Conservation (phyloP, 2,113 vertebrate species). For the Pelmatolapia mariae region DNA sequence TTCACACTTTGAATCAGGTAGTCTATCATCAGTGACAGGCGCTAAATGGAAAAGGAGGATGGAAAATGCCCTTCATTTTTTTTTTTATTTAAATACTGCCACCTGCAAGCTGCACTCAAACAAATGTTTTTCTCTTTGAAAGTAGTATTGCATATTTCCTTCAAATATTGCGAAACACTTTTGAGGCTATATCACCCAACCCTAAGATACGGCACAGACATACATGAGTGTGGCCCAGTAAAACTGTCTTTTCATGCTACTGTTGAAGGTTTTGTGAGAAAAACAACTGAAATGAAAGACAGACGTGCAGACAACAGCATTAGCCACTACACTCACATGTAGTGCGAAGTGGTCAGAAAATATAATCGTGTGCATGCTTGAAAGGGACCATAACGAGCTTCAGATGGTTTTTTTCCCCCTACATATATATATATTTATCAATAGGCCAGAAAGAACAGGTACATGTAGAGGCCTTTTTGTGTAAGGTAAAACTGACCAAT, state of each 20-base stretch:
- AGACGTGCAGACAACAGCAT: not conserved
- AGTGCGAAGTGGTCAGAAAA: not conserved
- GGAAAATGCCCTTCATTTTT: not conserved
- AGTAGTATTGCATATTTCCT: not conserved
- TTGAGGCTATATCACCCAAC: not conserved
- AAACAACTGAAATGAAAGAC: not conserved
- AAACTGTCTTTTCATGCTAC: not conserved
- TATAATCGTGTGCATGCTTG: not conserved
- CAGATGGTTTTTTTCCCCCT: rapidly evolving
- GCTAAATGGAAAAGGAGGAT: not conserved
- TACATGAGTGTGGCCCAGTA: not conserved
- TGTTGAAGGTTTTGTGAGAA: not conserved
- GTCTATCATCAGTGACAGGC: not conserved
- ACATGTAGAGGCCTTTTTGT: not conserved
- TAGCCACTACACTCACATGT: not conserved
- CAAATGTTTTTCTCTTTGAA: not conserved
- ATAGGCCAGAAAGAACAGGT: not conserved
- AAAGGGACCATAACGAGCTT: not conserved
- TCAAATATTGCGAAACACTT: not conserved
- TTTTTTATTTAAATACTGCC: not conserved
- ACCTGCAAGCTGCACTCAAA: not conserved
- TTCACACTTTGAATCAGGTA: not conserved
- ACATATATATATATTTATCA: not conserved
- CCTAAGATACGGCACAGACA: not conserved
- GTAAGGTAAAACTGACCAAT: not conserved